Conservation (phyloP, 2,113 vertebrate species). For the Chascanopsetta lugubris region DNA sequence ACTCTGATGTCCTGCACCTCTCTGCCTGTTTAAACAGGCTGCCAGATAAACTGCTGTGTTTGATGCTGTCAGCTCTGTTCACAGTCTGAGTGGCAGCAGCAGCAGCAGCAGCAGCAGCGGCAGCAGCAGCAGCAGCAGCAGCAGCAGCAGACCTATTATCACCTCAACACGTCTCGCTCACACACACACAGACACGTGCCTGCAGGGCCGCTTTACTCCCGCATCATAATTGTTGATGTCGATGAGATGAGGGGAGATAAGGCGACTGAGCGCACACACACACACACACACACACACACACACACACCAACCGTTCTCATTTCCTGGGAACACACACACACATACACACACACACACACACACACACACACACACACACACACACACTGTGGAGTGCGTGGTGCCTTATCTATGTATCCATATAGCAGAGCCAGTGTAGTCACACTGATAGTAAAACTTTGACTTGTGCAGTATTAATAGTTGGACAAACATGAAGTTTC, state of each 20-base stretch:
- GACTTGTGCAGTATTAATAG: background rate
- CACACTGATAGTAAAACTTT: background rate
- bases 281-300: too few species aligned
- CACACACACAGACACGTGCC: conserved; percentile 40
- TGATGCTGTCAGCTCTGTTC: conserved; percentile 11
- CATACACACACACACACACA: too few species aligned
- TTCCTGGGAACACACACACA: too few species aligned
- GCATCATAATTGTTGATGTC: conserved; percentile 9
- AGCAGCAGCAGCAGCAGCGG: conserved; percentile 15
- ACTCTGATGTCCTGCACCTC: conserved; percentile 3
- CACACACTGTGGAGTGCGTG: background rate
- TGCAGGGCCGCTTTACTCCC: background rate
- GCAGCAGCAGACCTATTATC: conserved; percentile 26
- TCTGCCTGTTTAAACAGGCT: conserved; percentile 55
- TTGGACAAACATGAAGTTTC: background rate
- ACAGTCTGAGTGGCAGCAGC: too few species aligned
- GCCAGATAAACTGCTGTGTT: conserved; percentile 53
- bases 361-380: too few species aligned
- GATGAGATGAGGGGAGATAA: conserved; percentile 15
- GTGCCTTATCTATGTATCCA: conserved; percentile 17
- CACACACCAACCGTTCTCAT: conserved; percentile 8
- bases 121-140: conserved; percentile 5
- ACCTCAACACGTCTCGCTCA: conserved; percentile 2
- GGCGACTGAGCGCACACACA: background rate
- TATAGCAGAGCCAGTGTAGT: background rate